These are phyloP conservation scores for Melipona quadrifasciata DNA, from an alignment of 1,140 invertebrate species.

Conservation along the genomic window DNA sequence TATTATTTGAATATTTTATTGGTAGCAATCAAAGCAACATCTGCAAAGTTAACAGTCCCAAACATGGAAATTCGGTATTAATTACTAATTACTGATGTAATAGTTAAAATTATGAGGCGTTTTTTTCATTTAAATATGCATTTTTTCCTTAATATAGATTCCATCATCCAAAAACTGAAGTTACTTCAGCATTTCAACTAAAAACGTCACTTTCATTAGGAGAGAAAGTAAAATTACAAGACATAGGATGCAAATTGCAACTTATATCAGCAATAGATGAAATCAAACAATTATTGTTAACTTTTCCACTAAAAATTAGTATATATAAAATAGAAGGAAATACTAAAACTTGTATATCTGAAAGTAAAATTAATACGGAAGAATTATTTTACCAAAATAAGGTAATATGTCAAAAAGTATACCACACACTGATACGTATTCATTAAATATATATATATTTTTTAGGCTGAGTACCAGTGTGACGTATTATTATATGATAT, in stretches of 20 bases:
- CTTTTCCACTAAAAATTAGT: slow-evolving; percentile 78
- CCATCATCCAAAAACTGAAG: slow-evolving; percentile 80
- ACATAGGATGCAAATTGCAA: slow-evolving; percentile 78
- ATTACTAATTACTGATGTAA: slow-evolving; percentile 9
- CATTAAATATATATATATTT: slow-evolving; percentile 18
- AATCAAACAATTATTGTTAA: slow-evolving; percentile 75
- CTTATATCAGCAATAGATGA: slow-evolving; percentile 78
- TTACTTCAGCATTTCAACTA: slow-evolving; percentile 67
- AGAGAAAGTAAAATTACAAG: slow-evolving; percentile 74
- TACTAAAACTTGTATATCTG: slow-evolving; percentile 67
- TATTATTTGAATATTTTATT: slow-evolving; percentile 73
- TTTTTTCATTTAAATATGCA: not conserved
- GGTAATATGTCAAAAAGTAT: slow-evolving; percentile 58
- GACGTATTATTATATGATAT: slow-evolving; percentile 68
- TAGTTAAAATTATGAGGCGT: not conserved
- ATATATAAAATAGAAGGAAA: slow-evolving; percentile 72
- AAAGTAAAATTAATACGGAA: slow-evolving; percentile 69
- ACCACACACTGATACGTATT: not conserved
- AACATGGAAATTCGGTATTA: slow-evolving; percentile 75
- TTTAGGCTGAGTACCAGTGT: slow-evolving; percentile 70
- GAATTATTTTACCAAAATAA: slow-evolving; percentile 70
- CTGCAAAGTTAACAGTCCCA: slow-evolving; percentile 58
- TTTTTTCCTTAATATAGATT: slow-evolving; percentile 68
- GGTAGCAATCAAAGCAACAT: slow-evolving; percentile 67
- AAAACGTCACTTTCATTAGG: slow-evolving; percentile 64